phyloP scores from a whole-genome alignment of 2,797 vertebrate species.

The Melopsittacus undulatus region DNA sequence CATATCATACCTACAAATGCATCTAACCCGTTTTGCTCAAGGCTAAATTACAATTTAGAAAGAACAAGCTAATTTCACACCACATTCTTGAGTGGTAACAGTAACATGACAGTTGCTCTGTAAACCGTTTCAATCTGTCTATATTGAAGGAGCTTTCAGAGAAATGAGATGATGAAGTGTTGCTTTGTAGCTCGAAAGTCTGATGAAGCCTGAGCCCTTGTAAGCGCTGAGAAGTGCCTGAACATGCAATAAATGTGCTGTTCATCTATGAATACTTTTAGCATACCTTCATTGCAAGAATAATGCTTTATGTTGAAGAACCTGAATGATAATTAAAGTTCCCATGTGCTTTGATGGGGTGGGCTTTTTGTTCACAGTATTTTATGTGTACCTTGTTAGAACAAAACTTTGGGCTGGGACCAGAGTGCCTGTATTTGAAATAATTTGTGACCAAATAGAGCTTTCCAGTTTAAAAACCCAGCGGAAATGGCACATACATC shows the following conservation, averaged over 20 bases:
- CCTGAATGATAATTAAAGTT: not conserved
- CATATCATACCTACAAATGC: not conserved
- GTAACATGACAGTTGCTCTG: not conserved
- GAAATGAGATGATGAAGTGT: not conserved
- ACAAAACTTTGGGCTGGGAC: not conserved
- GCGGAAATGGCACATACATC: not conserved
- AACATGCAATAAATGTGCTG: accelerated
- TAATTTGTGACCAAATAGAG: not conserved
- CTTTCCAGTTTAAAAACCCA: not conserved
- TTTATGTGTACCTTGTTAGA: not conserved
- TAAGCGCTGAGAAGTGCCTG: not conserved
- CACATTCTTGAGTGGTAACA: not conserved
- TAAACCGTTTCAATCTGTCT: not conserved
- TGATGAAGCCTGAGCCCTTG: not conserved
- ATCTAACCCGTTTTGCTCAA: not conserved
- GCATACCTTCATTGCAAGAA: not conserved
- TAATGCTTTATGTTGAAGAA: not conserved
- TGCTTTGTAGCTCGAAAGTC: accelerated
- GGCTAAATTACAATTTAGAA: not conserved
- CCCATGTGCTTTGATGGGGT: accelerated
- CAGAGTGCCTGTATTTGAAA: not conserved
- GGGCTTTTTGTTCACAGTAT: not conserved
- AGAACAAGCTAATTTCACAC: not conserved
- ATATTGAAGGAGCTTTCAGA: not conserved
- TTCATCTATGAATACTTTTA: not conserved